These are phyloP conservation scores for Lepilemur septentrionalis DNA, from an alignment of 2,797 vertebrate species.

Conservation along the genomic window DNA sequence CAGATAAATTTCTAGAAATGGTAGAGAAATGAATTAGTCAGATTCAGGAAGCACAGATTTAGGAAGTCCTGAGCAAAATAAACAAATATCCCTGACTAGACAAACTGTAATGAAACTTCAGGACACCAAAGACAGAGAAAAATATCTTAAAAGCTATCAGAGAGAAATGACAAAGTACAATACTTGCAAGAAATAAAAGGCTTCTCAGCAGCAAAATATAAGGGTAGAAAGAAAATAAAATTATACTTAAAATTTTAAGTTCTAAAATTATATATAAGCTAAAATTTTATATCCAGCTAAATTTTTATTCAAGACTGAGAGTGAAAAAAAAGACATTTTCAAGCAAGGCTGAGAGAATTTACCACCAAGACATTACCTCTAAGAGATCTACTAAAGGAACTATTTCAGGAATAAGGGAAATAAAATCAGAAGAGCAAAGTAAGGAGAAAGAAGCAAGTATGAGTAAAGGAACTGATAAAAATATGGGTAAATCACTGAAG, in stretches of 20 bases:
- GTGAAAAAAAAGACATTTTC: not conserved
- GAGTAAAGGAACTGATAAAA: not conserved
- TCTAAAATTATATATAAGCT: not conserved
- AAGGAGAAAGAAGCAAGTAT: not conserved
- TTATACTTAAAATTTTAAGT: slow-evolving; percentile 7
- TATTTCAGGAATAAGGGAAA: not conserved
- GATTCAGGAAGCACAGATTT: not conserved
- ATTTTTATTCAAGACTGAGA: slow-evolving; percentile 38
- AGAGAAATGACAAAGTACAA: not conserved
- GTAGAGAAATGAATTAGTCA: not conserved
- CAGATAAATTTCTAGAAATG: not conserved
- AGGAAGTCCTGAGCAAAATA: not conserved
- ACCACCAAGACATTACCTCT: not conserved
- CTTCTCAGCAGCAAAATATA: slow-evolving; percentile 3
- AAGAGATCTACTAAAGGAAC: not conserved
- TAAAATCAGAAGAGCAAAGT: not conserved
- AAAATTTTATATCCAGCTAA: slow-evolving; percentile 18
- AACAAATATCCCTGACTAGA: not conserved
- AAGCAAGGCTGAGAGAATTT: not conserved
- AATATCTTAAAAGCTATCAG: not conserved
- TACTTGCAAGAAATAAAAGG: not conserved
- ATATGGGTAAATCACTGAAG: not conserved
- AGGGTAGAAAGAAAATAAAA: slow-evolving; percentile 33
- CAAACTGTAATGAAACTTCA: not conserved
- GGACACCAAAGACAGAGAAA: not conserved